Percentiles rank a stretch among this genome's conserved stretches.
Conservation (phyloP, 1,140 invertebrate genomes). For the Caenorhabditis elegans region DNA sequence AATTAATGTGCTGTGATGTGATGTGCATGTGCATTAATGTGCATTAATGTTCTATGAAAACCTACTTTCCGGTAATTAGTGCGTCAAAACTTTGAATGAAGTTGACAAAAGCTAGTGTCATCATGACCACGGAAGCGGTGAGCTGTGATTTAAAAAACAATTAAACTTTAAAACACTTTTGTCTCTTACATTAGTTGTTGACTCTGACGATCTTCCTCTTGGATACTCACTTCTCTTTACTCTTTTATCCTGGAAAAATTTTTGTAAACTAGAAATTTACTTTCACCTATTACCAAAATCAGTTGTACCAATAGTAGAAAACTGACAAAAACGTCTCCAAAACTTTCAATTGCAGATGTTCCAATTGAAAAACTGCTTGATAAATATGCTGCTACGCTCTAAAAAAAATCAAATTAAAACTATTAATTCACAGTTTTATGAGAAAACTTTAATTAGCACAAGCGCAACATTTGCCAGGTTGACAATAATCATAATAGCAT, state of each 20-base stretch:
- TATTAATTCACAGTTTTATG: background rate
- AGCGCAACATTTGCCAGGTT: background rate
- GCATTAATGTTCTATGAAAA: too few species aligned
- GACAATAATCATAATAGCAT: background rate
- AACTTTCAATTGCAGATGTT: slow-evolving; percentile 15
- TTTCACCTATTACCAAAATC: background rate
- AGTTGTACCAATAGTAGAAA: background rate
- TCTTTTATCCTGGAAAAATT: background rate
- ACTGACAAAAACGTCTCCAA: slow-evolving; percentile 35
- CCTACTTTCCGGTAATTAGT: background rate
- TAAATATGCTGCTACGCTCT: background rate
- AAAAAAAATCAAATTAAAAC: background rate
- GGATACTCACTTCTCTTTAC: background rate
- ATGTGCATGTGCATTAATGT: too few species aligned
- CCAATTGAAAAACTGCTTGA: slow-evolving; percentile 27
- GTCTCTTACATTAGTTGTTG: background rate
- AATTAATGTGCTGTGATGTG: background rate
- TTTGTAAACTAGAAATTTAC: background rate
- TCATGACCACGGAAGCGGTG: slow-evolving; percentile 13
- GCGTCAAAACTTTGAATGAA: slow-evolving; percentile 25
- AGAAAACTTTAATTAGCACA: background rate
- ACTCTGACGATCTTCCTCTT: slow-evolving; percentile 10
- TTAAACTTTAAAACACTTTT: background rate
- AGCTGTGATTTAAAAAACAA: background rate
- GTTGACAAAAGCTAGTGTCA: background rate